phyloP scores from a whole-genome alignment of 2,888 invertebrate genomes.

The Blomia tropicalis region DNA sequence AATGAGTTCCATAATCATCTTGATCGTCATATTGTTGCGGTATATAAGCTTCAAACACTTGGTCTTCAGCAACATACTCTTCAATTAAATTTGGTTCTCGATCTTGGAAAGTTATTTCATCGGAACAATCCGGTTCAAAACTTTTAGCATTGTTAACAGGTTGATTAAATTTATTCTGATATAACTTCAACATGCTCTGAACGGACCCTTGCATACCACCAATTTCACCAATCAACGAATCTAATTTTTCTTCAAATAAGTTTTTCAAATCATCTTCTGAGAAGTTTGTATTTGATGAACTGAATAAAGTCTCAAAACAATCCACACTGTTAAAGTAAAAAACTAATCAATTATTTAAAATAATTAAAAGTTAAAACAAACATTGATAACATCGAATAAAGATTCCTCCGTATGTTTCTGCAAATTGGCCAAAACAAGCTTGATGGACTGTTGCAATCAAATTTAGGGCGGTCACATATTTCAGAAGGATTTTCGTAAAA shows the following conservation, averaged over 20 bases:
- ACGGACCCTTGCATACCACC: neutral
- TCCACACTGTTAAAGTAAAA: neutral
- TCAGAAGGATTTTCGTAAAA: neutral
- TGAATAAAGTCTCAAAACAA: neutral
- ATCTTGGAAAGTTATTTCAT: too few species aligned
- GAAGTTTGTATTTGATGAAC: neutral
- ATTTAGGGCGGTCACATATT: neutral
- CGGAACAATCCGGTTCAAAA: neutral
- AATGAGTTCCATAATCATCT: neutral
- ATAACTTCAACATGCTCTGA: neutral
- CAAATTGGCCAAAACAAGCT: neutral
- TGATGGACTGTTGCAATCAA: neutral
- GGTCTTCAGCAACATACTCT: constrained; percentile 2
- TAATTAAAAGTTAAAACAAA: neutral
- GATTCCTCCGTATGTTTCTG: neutral
- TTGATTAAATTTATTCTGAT: neutral
- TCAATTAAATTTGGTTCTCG: neutral
- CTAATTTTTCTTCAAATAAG: neutral
- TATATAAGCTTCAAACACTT: constrained; percentile 21
- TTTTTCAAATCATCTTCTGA: neutral
- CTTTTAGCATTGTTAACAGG: neutral
- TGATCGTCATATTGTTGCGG: neutral
- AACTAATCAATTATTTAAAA: neutral
- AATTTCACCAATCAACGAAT: neutral
- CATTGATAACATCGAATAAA: neutral